Conservation (phyloP, 2,113 vertebrate genomes). For the Oncorhynchus masou region DNA sequence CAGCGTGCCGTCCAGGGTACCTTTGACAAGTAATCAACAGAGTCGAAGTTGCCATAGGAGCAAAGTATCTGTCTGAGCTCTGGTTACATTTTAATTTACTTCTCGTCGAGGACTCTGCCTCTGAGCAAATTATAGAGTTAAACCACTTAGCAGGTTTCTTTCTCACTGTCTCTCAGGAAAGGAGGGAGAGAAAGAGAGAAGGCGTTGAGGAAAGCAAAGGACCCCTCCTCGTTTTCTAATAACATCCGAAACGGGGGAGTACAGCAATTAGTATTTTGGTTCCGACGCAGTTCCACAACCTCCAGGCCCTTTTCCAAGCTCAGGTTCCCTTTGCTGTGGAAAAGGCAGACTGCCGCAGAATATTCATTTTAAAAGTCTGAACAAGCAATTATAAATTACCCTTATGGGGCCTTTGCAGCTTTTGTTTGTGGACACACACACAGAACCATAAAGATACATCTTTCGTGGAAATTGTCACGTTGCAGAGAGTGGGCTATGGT, state of each 20-base stretch:
- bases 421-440: conserved; percentile 5
- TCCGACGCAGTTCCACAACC: conserved; percentile 36
- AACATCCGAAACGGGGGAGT: conserved; percentile 24
- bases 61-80: conserved; percentile 19
- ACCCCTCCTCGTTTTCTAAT: conserved; percentile 48
- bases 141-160: conserved; percentile 30
- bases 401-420: conserved; percentile 28
- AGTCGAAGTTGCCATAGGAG: conserved; percentile 29
- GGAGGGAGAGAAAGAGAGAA: not conserved
- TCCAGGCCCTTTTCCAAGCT: conserved; percentile 33
- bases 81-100: conserved; percentile 43
- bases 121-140: conserved; percentile 44
- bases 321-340: conserved; percentile 32
- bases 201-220: conserved; percentile 26
- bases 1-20: not conserved
- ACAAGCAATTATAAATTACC: conserved; percentile 50
- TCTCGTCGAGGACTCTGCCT: conserved; percentile 34
- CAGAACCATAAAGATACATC: not conserved
- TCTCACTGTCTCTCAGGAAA: conserved; percentile 23
- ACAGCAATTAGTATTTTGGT: conserved; percentile 63
- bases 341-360: conserved; percentile 27
- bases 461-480: not conserved
- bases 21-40: conserved; percentile 14
- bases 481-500: not conserved
- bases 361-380: conserved; percentile 53